Conservation (phyloP, 1,140 invertebrate species). For the Zaprionus vittiger region DNA sequence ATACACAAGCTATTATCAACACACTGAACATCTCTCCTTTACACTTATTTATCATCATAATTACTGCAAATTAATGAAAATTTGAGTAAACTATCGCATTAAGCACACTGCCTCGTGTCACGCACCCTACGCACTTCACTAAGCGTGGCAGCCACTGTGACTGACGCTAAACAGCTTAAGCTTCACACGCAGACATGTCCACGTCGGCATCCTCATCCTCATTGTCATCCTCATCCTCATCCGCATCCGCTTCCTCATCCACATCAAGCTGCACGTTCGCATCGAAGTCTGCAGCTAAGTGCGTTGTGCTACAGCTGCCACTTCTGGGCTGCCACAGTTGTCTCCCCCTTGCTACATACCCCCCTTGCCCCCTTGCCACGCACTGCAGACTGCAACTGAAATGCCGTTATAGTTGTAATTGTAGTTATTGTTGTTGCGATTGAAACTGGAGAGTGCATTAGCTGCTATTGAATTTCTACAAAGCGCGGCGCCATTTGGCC, state of each 20-base stretch:
- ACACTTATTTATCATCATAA: no score
- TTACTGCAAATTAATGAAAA: no score
- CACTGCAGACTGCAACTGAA: not conserved
- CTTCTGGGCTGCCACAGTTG: not conserved
- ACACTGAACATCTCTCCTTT: no score
- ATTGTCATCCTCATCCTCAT: not conserved
- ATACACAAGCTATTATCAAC: not conserved
- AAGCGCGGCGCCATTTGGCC: conserved; percentile 19
- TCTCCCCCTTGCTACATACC: not conserved
- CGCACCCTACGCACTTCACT: not conserved
- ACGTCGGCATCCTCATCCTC: conserved; percentile 1
- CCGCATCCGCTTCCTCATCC: not conserved
- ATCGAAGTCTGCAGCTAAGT: conserved; percentile 65
- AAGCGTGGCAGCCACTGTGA: conserved; percentile 6
- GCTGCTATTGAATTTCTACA: conserved; percentile 78
- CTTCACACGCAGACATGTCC: conserved; percentile 69
- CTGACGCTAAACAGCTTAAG: conserved; percentile 64
- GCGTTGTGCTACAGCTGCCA: conserved; percentile 34
- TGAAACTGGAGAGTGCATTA: conserved; percentile 67
- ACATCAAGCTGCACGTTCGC: not conserved
- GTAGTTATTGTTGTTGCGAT: conserved; percentile 42
- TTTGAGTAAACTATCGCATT: not conserved
- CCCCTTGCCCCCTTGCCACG: not conserved
- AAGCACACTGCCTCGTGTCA: not conserved
- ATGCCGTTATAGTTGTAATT: conserved; percentile 15